These are phyloP conservation scores for Galago senegalensis DNA, from an alignment of 2,797 vertebrate species.

Conservation along the genomic window DNA sequence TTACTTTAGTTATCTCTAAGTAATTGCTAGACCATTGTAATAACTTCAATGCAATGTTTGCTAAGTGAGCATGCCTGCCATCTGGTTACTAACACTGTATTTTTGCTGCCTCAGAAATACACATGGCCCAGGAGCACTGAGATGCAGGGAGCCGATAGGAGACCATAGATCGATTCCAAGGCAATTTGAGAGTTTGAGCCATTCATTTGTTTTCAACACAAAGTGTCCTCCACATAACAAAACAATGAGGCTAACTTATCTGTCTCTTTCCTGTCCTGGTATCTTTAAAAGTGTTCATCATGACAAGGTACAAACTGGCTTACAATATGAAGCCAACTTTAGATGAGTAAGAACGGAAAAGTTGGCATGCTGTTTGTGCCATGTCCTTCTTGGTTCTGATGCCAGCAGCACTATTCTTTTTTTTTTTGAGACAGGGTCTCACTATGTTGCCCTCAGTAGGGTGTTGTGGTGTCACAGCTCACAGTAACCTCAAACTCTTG, in stretches of 20 bases:
- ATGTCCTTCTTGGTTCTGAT: neutral
- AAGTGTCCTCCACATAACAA: conserved; percentile 59
- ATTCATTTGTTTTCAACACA: conserved; percentile 75
- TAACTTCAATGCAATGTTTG: conserved; percentile 84
- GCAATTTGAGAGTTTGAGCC: conserved; percentile 67
- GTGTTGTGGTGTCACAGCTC: too few species aligned
- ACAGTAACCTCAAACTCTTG: too few species aligned
- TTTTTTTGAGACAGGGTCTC: too few species aligned
- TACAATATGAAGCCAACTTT: conserved; percentile 10
- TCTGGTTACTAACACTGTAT: conserved; percentile 81
- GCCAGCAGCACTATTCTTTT: neutral
- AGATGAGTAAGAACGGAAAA: neutral
- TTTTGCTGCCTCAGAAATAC: conserved; percentile 79
- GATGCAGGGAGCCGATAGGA: conserved; percentile 39
- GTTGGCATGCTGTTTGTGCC: neutral
- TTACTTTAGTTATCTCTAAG: conserved; percentile 82
- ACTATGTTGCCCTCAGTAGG: too few species aligned
- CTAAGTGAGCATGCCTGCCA: conserved; percentile 81
- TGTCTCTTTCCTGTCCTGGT: conserved; percentile 53
- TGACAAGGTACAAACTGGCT: neutral
- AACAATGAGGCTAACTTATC: conserved; percentile 55
- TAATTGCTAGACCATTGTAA: conserved; percentile 78
- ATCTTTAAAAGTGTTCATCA: conserved; percentile 59
- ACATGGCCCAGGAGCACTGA: conserved; percentile 64
- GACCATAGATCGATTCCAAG: conserved; percentile 71